These are phyloP conservation scores for Osmerus mordax DNA, from an alignment of 2,113 vertebrate genomes.

Conservation along the genomic window DNA sequence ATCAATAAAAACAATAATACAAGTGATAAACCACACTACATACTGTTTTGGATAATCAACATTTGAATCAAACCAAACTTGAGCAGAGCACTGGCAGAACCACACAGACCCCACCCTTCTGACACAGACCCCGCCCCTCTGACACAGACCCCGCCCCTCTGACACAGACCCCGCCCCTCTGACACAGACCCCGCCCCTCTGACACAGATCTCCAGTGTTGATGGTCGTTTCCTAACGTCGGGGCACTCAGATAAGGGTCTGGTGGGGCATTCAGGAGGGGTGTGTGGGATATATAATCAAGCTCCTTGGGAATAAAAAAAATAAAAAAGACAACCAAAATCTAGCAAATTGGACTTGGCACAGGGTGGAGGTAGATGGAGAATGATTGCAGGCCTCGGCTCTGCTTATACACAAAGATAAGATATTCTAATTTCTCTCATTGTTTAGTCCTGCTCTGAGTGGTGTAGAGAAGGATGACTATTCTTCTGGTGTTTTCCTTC, in stretches of 20 bases:
- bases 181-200: constrained; percentile 18
- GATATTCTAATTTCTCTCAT: constrained; percentile 31
- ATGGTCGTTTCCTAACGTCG: constrained; percentile 60
- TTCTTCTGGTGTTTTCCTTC: not conserved
- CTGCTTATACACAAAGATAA: constrained; percentile 29
- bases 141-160: constrained; percentile 4
- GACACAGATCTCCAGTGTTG: constrained; percentile 28
- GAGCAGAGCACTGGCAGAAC: not conserved
- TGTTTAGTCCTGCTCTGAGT: constrained; percentile 48
- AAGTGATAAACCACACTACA: not conserved
- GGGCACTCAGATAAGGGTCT: constrained; percentile 51
- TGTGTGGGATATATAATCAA: constrained; percentile 56
- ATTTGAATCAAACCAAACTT: not conserved
- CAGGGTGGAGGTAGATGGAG: constrained; percentile 34
- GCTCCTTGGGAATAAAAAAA: constrained; percentile 42
- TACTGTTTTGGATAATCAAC: not conserved
- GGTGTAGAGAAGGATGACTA: constrained; percentile 22
- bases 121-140: not conserved
- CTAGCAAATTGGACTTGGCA: constrained; percentile 55
- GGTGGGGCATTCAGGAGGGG: constrained; percentile 40
- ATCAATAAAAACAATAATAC: too few species aligned
- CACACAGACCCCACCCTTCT: not conserved
- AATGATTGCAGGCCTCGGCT: constrained; percentile 43
- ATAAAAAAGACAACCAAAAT: constrained; percentile 19
- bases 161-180: not conserved